phyloP scores from a whole-genome alignment of 2,113 vertebrate genomes.

The Miniopterus natalensis region DNA sequence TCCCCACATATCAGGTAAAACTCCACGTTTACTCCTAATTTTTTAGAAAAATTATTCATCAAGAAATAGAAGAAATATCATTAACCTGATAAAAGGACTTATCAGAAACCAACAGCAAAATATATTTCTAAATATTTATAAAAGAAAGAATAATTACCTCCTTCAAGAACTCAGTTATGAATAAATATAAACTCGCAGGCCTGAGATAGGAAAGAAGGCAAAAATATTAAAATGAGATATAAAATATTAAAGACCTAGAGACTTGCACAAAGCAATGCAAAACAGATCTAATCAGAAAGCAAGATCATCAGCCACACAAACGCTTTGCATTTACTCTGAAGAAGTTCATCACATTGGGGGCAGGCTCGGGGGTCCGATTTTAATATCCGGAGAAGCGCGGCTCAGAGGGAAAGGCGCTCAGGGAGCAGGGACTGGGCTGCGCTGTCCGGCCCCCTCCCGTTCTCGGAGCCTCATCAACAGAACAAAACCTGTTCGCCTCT shows the following conservation, averaged over 20 bases:
- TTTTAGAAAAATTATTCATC: constrained; percentile 63
- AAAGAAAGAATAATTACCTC: constrained; percentile 53
- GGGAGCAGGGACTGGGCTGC: neutral
- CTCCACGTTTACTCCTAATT: constrained; percentile 22
- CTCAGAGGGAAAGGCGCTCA: neutral
- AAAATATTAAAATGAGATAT: constrained; percentile 69
- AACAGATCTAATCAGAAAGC: constrained; percentile 61
- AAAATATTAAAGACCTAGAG: constrained; percentile 70
- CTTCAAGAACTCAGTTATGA: constrained; percentile 49
- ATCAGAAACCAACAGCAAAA: constrained; percentile 60
- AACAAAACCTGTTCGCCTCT: neutral
- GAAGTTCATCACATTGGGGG: neutral
- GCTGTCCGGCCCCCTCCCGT: neutral
- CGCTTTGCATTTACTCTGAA: neutral
- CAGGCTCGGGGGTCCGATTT: neutral
- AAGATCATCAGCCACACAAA: constrained; percentile 36
- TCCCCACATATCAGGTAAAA: constrained; percentile 32
- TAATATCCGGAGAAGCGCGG: neutral
- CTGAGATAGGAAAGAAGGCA: constrained; percentile 35
- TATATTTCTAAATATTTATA: constrained; percentile 69
- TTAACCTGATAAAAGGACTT: constrained; percentile 68
- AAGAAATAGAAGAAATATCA: constrained; percentile 64
- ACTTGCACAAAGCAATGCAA: constrained; percentile 69
- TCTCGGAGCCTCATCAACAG: neutral
- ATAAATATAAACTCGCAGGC: constrained; percentile 70